A percentile compares a stretch with the other conserved stretches of the same genome.
Evolutionary conservation across 1,140 invertebrate genomes (phyloP).

Genomic region (Aphaenogaster rudis): DNA sequence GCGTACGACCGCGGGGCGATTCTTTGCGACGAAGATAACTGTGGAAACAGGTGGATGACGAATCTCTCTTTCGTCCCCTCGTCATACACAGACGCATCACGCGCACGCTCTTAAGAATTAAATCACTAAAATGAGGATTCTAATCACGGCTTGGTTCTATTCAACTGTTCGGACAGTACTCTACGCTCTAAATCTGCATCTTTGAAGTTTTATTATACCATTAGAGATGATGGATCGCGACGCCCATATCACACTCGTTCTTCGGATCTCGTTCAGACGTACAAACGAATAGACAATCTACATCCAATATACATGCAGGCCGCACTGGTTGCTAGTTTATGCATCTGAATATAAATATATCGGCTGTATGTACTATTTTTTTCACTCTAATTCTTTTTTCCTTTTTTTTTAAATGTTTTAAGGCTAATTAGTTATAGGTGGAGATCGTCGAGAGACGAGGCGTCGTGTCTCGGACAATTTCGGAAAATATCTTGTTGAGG

Average conservation of each 20-base stretch:
- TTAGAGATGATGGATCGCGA: slow-evolving; percentile 64
- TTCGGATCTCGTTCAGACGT: slow-evolving; percentile 69
- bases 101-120: slow-evolving; percentile 28
- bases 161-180: slow-evolving; percentile 37
- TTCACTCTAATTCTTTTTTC: slow-evolving; percentile 73
- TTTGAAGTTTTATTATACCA: slow-evolving; percentile 38
- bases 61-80: slow-evolving; percentile 13
- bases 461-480: slow-evolving; percentile 13
- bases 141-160: slow-evolving; percentile 61
- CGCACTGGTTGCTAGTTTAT: slow-evolving; percentile 72
- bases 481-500: slow-evolving; percentile 37
- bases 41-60: slow-evolving; percentile 55
- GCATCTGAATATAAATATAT: slow-evolving; percentile 82
- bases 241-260: slow-evolving; percentile 41
- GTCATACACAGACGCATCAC: slow-evolving; percentile 2
- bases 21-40: slow-evolving; percentile 17
- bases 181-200: slow-evolving; percentile 50
- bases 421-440: slow-evolving; percentile 70
- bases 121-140: slow-evolving; percentile 58
- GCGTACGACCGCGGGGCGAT: slow-evolving; percentile 26
- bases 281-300: slow-evolving; percentile 74
- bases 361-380: slow-evolving; percentile 67
- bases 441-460: slow-evolving; percentile 70
- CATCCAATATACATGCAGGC: slow-evolving; percentile 74
- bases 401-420: slow-evolving; percentile 64